Percentiles rank a stretch among this genome's conserved stretches.
These are phyloP conservation scores for Phenacoccus solenopsis DNA, from an alignment of 1,140 invertebrate species.

Conservation along the genomic window DNA sequence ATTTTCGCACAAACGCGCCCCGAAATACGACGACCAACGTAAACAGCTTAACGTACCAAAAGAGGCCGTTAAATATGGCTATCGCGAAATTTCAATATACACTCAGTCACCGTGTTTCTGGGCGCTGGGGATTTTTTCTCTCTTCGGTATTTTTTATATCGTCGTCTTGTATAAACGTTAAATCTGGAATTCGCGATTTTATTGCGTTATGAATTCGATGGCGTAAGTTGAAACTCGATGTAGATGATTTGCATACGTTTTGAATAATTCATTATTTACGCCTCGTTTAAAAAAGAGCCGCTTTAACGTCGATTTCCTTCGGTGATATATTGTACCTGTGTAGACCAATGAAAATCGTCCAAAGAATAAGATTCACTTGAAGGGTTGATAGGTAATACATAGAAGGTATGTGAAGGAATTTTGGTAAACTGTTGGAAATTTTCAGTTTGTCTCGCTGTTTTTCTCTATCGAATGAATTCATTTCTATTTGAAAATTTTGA, in stretches of 20 bases:
- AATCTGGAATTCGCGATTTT: not conserved
- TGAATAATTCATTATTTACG: not conserved
- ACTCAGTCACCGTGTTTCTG: too few relatives aligned
- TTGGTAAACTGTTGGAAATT: too few relatives aligned
- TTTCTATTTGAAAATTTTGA: too few relatives aligned
- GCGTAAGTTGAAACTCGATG: not conserved
- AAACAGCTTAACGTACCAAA: not conserved
- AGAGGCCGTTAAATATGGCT: not conserved
- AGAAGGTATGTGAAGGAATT: too few relatives aligned
- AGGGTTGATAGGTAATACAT: too few relatives aligned
- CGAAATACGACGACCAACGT: not conserved
- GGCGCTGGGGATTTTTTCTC: too few relatives aligned
- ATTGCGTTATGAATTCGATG: not conserved
- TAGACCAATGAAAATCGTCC: too few relatives aligned
- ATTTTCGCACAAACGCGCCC: not conserved
- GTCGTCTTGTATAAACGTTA: not conserved
- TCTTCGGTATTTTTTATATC: too few relatives aligned
- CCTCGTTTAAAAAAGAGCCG: not conserved
- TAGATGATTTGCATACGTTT: not conserved
- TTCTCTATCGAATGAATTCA: too few relatives aligned
- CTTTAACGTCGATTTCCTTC: not conserved
- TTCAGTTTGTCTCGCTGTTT: too few relatives aligned
- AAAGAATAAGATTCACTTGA: too few relatives aligned
- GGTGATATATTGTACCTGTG: not conserved
- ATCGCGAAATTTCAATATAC: not conserved